Percentiles rank a stretch among this genome's conserved stretches.
Evolutionary conservation across 2,113 vertebrate genomes (phyloP).

Genomic region (Ictalurus furcatus): DNA sequence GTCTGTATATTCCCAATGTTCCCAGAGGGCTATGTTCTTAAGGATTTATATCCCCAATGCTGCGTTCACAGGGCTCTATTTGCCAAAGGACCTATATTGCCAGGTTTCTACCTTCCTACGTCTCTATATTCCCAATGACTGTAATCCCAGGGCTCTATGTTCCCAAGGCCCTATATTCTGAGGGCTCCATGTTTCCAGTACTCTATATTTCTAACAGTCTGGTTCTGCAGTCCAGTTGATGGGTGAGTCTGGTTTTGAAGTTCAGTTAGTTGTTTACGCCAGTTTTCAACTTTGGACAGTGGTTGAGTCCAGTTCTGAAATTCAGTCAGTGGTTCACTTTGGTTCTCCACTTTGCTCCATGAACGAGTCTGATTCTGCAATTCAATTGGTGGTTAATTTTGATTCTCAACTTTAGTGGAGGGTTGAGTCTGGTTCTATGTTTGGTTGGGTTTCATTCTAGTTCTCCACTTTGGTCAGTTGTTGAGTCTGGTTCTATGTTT

Average conservation of each 20-base stretch:
- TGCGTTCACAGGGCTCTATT: not conserved
- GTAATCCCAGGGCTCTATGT: not conserved
- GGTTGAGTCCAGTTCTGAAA: not conserved
- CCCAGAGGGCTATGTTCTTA: not conserved
- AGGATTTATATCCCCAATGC: not conserved
- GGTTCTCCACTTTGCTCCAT: not conserved
- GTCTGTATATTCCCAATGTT: not conserved
- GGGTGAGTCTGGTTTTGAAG: not conserved
- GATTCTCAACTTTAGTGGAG: not conserved
- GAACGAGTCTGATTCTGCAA: not conserved
- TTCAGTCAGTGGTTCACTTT: not conserved
- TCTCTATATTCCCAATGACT: not conserved
- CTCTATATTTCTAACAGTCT: not conserved
- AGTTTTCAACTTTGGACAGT: not conserved
- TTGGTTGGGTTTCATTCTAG: not conserved
- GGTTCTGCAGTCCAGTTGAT: not conserved
- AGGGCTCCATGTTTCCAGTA: not conserved
- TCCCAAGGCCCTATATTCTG: not conserved
- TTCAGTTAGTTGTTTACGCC: not conserved
- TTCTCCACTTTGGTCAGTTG: not conserved
- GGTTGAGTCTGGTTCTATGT: not conserved
- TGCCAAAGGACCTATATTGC: not conserved
- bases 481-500: not conserved
- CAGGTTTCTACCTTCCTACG: not conserved
- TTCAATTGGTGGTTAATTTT: not conserved